Evolutionary conservation across 1,140 invertebrate species (phyloP), one percentile per base, ranked within the genome.

Genomic region (Amyelois transitella): DNA sequence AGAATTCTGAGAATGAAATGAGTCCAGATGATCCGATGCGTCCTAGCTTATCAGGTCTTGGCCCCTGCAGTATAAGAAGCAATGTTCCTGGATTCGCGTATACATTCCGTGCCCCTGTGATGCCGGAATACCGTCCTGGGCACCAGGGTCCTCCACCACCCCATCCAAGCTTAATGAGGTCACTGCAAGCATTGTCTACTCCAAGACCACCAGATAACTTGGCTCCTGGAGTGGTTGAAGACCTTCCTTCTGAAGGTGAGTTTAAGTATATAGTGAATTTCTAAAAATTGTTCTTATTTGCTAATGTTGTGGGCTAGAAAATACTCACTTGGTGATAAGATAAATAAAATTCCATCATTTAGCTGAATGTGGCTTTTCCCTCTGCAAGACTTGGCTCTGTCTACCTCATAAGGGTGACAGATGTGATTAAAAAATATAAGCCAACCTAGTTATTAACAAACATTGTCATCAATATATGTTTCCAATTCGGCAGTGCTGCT

Each of bases 401-500:
- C n/a, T n/a, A n/a, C n/a, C n/a, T n/a, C n/a, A n/a, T n/a, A n/a
- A n/a, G n/a, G n/a, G n/a, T n/a, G n/a, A n/a, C n/a, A n/a, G n/a
- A n/a, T n/a, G n/a, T n/a, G n/a, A n/a, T n/a, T n/a, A n/a, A n/a
- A n/a, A n/a, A n/a, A n/a, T n/a, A n/a, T n/a, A n/a, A n/a, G n/a
- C n/a, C n/a, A n/a, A n/a, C n/a, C n/a, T n/a, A n/a, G n/a, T n/a
- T n/a, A n/a, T n/a, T n/a, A n/a, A n/a, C n/a, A n/a, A n/a, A n/a
- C n/a, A n/a, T n/a, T n/a, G n/a, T n/a, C n/a, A n/a, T n/a, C n/a
- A n/a, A n/a, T n/a, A n/a, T n/a, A n/a, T n/a, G n/a, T n/a, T n/a
- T n/a, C n/a, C 22, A 8, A 24, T 24, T 24, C 4, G 22, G 32
- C 89, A 93, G 96, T 98, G 53, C 90, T 97, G 66, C 89, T 97